Conservation (phyloP, 2,797 vertebrate species). For the Propithecus deckenii region DNA sequence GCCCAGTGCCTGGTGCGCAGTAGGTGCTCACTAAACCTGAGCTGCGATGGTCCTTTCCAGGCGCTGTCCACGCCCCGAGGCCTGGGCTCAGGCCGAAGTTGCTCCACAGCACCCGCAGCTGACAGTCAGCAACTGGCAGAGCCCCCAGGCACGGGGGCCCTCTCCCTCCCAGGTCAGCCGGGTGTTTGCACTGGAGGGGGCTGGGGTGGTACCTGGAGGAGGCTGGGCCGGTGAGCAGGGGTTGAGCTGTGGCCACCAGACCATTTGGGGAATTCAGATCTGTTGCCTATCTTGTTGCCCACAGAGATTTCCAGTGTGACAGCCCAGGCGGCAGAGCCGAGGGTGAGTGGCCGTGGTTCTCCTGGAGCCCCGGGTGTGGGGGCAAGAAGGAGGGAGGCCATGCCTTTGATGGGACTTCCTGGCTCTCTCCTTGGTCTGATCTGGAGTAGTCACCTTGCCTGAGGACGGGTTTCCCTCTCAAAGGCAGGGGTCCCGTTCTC, state of each 20-base stretch:
- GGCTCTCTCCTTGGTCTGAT: not conserved
- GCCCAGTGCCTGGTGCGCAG: slow-evolving; percentile 49
- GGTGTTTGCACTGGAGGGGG: not conserved
- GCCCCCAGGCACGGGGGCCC: slow-evolving; percentile 66
- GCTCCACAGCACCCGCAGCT: slow-evolving; percentile 49
- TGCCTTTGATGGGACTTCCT: not conserved
- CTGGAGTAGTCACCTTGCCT: not conserved
- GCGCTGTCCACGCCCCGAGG: slow-evolving; percentile 71
- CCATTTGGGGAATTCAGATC: not conserved
- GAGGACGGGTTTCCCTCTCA: not conserved
- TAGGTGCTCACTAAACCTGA: slow-evolving; percentile 76
- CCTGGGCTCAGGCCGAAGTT: slow-evolving; percentile 75
- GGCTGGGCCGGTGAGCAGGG: not conserved
- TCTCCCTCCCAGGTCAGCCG: slow-evolving; percentile 71
- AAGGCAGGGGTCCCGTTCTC: not conserved
- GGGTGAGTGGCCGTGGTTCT: slow-evolving; percentile 81
- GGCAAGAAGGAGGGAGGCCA: not conserved
- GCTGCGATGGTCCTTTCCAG: slow-evolving; percentile 77
- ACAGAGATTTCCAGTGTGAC: slow-evolving; percentile 87
- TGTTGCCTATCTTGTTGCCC: slow-evolving; percentile 62
- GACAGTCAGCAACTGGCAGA: slow-evolving; percentile 66
- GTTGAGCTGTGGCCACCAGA: not conserved
- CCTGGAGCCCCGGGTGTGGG: not conserved
- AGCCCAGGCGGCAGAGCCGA: slow-evolving; percentile 86
- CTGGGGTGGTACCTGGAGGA: not conserved